A percentile compares a stretch with the other conserved stretches of the same genome.
Conservation (phyloP, 2,797 vertebrate species). For the Halcyon smyrnensis region DNA sequence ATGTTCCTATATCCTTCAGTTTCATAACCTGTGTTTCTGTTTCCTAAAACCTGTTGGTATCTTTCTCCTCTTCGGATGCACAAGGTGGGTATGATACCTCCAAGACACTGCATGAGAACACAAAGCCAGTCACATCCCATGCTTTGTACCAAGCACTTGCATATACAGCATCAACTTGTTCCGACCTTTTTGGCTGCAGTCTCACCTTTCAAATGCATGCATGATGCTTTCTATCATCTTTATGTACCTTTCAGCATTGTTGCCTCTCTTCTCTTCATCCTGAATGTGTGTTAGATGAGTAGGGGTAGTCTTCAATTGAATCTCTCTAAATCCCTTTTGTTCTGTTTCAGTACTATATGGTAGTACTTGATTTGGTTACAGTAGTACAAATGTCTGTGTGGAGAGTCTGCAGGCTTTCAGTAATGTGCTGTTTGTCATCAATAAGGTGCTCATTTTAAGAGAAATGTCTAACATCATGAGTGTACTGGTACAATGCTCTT, state of each 20-base stretch:
- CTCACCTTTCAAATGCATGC: background rate
- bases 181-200: background rate
- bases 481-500: background rate
- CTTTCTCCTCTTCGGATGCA: background rate
- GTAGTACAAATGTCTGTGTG: background rate
- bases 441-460: background rate
- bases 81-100: background rate
- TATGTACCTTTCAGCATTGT: background rate
- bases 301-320: background rate
- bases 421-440: background rate
- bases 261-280: background rate
- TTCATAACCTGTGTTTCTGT: background rate
- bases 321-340: background rate
- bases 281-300: background rate
- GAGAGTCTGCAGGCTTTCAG: background rate
- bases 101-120: background rate
- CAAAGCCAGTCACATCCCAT: background rate
- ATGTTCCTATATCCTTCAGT: background rate
- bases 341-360: background rate
- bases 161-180: background rate
- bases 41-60: background rate
- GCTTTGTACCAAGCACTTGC: background rate
- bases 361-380: background rate
- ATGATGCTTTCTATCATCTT: background rate
- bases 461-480: background rate